Conservation (phyloP, 2,888 invertebrate genomes). For the Melanostoma mellinum region DNA sequence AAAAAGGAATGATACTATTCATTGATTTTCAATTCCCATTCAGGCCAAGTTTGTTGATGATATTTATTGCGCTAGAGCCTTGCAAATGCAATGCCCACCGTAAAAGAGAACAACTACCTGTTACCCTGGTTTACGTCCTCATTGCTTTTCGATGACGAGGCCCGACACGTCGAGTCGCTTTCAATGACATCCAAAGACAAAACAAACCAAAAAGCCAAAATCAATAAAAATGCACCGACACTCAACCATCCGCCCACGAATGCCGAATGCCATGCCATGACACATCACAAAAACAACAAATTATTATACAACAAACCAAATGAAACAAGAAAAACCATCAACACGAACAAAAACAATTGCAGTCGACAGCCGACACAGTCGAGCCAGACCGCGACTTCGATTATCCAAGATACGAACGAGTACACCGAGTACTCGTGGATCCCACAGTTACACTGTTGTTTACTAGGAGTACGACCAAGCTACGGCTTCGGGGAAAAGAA, state of each 20-base stretch:
- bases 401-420: not conserved
- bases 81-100: not conserved
- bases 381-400: constrained; percentile 9
- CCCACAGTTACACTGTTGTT: not conserved
- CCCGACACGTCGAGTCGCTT: constrained; percentile 15
- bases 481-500: not conserved
- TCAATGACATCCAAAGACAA: constrained; percentile 24
- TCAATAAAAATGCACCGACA: constrained; percentile 25
- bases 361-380: not conserved
- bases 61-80: too few species aligned
- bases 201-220: constrained; percentile 41
- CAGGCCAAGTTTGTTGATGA: too few species aligned
- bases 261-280: constrained; percentile 5
- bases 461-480: constrained; percentile 8
- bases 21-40: too few species aligned
- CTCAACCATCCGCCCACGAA: constrained; percentile 34
- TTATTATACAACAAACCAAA: constrained; percentile 43
- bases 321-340: constrained; percentile 5
- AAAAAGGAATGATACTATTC: too few species aligned
- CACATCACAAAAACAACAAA: constrained; percentile 34
- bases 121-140: constrained; percentile 37
- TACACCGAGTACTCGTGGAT: not conserved
- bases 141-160: constrained; percentile 33
- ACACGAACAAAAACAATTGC: constrained; percentile 9
- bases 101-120: constrained; percentile 10